phyloP scores from a whole-genome alignment of 2,888 invertebrate species.

The Zaprionus lineosus region DNA sequence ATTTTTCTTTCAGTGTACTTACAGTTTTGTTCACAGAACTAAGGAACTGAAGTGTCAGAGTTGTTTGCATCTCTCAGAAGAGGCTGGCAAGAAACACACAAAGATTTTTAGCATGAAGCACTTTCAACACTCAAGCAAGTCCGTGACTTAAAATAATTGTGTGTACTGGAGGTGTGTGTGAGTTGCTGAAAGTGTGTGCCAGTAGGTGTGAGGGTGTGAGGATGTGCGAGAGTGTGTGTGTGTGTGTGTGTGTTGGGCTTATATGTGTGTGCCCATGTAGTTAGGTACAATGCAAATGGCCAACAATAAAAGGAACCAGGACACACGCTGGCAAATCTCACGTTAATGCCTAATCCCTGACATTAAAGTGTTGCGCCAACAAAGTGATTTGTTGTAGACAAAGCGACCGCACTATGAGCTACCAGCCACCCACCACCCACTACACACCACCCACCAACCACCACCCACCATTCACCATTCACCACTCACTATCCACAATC shows the following conservation, averaged over 20 bases:
- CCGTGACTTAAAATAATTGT: slow-evolving; percentile 41
- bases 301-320: slow-evolving; percentile 38
- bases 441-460: background rate
- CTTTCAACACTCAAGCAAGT: slow-evolving; percentile 14
- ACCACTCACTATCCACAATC: no score
- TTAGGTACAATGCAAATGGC: slow-evolving; percentile 52
- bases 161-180: no score
- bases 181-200: no score
- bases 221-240: background rate
- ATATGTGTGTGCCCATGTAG: slow-evolving; percentile 8
- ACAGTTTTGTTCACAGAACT: slow-evolving; percentile 4
- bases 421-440: slow-evolving; percentile 6
- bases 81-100: slow-evolving; percentile 2
- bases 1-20: slow-evolving; percentile 1
- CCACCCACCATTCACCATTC: background rate
- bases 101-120: slow-evolving; percentile 4
- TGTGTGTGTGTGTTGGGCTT: background rate
- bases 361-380: slow-evolving; percentile 78
- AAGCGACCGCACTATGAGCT: slow-evolving; percentile 59
- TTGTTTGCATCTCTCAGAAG: background rate
- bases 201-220: no score
- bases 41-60: slow-evolving; percentile 11
- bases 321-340: slow-evolving; percentile 60
- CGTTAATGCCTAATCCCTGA: slow-evolving; percentile 76
- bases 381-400: slow-evolving; percentile 77